phyloP scores from a whole-genome alignment of 2,797 vertebrate species.

The Rhabdomys pumilio region DNA sequence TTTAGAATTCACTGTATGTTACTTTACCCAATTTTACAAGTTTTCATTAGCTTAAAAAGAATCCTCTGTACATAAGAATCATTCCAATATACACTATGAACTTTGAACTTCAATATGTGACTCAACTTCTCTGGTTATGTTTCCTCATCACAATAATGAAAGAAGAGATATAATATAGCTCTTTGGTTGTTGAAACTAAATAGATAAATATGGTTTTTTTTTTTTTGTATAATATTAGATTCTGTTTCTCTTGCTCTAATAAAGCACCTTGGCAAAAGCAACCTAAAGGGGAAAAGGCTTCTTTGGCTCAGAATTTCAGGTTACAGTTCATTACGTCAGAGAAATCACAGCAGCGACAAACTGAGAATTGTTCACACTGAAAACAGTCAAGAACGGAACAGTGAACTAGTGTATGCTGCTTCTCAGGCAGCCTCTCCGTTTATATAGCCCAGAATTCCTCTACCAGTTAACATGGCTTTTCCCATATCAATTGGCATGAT shows the following conservation, averaged over 20 bases:
- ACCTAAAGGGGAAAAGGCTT: background rate
- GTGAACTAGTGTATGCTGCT: background rate
- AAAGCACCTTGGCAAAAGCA: background rate
- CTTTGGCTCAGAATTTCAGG: background rate
- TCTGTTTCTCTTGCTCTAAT: background rate
- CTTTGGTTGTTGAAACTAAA: background rate
- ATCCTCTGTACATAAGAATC: too few relatives aligned
- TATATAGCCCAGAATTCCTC: background rate
- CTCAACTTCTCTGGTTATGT: background rate
- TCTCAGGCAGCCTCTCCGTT: background rate
- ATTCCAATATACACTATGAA: background rate
- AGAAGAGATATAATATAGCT: background rate
- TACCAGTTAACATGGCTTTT: background rate
- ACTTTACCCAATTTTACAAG: background rate
- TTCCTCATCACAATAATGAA: background rate
- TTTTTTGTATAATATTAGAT: background rate
- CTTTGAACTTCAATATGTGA: background rate
- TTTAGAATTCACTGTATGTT: background rate
- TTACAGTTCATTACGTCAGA: background rate
- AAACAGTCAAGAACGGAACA: background rate
- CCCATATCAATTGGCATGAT: background rate
- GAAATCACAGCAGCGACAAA: background rate
- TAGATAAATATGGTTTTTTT: background rate
- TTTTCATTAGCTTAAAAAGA: background rate
- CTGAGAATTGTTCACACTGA: background rate